Evolutionary conservation across 23 tunicate genomes (phyloP).

Genomic region (Botrylloides violaceus): DNA sequence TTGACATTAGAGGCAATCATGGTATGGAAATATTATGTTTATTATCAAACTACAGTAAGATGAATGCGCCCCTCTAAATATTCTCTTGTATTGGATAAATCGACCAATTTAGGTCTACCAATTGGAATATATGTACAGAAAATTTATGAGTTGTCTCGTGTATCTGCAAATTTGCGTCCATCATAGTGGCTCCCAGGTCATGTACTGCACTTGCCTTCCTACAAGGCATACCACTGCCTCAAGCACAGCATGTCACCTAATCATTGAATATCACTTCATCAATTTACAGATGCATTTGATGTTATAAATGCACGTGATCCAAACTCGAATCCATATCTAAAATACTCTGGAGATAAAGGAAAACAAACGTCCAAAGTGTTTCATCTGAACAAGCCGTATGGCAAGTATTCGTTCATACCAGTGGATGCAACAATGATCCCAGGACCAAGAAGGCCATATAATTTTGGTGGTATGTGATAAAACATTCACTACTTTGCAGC

Average conservation of each 20-base stretch:
- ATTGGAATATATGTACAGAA: too few relatives aligned
- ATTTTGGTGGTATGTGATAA: constrained; percentile 59
- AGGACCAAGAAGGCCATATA: constrained; percentile 84
- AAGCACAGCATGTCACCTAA: too few relatives aligned
- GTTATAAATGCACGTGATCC: constrained; percentile 27
- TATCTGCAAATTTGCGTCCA: too few relatives aligned
- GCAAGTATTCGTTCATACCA: constrained; percentile 78
- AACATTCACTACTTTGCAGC: not conserved
- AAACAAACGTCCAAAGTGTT: constrained; percentile 23
- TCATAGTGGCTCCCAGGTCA: too few relatives aligned
- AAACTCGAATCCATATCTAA: constrained; percentile 34
- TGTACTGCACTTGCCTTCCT: too few relatives aligned
- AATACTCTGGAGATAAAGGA: constrained; percentile 80
- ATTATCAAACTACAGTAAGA: not conserved
- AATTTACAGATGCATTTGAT: constrained; percentile 66
- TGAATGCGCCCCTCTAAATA: too few relatives aligned
- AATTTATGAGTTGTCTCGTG: too few relatives aligned
- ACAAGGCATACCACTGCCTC: too few relatives aligned
- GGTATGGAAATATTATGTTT: constrained; percentile 25
- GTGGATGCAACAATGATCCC: constrained; percentile 84
- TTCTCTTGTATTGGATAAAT: too few relatives aligned
- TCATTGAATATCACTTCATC: too few relatives aligned
- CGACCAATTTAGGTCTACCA: too few relatives aligned
- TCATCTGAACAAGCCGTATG: constrained; percentile 45
- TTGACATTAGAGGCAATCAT: constrained; percentile 94